Base-by-base conservation (phyloP, 2,113 vertebrate species). In the Hippolais icterina region DNA sequence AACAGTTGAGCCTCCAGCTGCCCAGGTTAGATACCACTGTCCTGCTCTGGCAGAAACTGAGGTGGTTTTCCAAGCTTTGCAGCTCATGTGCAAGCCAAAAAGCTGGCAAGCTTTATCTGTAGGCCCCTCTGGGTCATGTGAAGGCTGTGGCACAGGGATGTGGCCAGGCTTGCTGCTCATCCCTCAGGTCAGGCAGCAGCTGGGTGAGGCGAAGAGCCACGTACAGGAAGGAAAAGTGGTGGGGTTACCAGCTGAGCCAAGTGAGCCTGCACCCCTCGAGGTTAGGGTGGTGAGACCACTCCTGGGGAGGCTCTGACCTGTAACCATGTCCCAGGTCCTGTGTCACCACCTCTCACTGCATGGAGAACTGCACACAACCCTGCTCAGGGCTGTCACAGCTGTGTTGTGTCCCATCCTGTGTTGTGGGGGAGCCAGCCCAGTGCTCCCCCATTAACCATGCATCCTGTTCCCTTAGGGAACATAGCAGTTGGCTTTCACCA, bases 171-270 rank as follows among this genome's bases (percentile, higher is more conserved):
- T 97, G 92, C 97, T 97, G 89, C 37, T 97, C 89, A 95, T 97
- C 88, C 86, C 98, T 98, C 95, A 99, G 98, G 98, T 99, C 97
- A 99, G 98, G 96, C 98, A 99, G 98, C 98, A 99, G 95, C 95
- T 99, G 98, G 97, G 98, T 93, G 98, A 98, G 95, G 97, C 98
- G 96, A 98, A 97, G 95, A 98, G 96, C 97, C 97, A 77, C 21
- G 94, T 98, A 91, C 97, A 98, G 88, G 98, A 97, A 65, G 98
- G 98, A 96, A 94, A 97, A 56, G 66, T 88, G 63, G 80, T 81
- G 64, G 95, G 91, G 91, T 95, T 94, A 47, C 97, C 96, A 94
- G 98, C 98, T 92, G 97, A 97, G 84, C 96, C 96, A 54, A 76
- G 97, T 39, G 90, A 98, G 87, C 96, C 91, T 53, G 93, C 96